Evolutionary conservation across 2,113 vertebrate genomes (phyloP), one percentile per base, ranked within the genome.

Genomic region (Oxyura jamaicensis): DNA sequence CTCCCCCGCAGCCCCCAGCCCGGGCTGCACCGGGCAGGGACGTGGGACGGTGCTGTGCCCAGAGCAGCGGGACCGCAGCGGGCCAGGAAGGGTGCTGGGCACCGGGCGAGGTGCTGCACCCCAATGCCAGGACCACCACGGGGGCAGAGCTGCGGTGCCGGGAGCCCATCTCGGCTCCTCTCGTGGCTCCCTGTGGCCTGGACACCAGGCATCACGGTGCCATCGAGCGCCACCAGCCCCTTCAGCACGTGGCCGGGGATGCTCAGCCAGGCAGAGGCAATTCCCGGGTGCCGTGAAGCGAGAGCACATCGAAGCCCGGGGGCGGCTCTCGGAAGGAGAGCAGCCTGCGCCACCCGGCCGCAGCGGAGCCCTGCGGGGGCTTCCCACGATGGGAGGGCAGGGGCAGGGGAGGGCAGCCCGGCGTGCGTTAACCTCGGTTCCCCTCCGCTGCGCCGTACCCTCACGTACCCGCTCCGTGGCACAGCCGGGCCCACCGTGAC

Each of bases 251-350:
- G 88, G 94, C 91, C 22, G 26, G 86, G 41, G 94, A 67, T 80
- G 96, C 92, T 97, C 93, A 94, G 71, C 85, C 92, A 95, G 85
- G 95, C 95, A 7, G 58, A 65, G 95, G 84, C 95, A 52, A 95
- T 92, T 53, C 68, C 52, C 66, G 0, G 3, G 82, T 36, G 95
- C 92, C 0, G 6, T 91, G 92, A 94, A 96, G 96, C 88, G 82
- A 91, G 93, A 96, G 96, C 96, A 95, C 93, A 97, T 96, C 41
- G 35, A 52, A 62, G 78, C 92, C 92, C 67, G 8, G 58, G 58
- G 3, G 95, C 74, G 0, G 59, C 91, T 90, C 29, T 2, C 39
- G 10, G 81, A 60, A 59, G 52, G 50, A 18, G 13, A 55, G 93
- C 68, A 48, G 90, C 81, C 66, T 72, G 87, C 18, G 11, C 82